Percentiles rank a stretch among this genome's conserved stretches.
These are phyloP conservation scores for Neoarius graeffei DNA, from an alignment of 2,113 vertebrate species.

Conservation along the genomic window DNA sequence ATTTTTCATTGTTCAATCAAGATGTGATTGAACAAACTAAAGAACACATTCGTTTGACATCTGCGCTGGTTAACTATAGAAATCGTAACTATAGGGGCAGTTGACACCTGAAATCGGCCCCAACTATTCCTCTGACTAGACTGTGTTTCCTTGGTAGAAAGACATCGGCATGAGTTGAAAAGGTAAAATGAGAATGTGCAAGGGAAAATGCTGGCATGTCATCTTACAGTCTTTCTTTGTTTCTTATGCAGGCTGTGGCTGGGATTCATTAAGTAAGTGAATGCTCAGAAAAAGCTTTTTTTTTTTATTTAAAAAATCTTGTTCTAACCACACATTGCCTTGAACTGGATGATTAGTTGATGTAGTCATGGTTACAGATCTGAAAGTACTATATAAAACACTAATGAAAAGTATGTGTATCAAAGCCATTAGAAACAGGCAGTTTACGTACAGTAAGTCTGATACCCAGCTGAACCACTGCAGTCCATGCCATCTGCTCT, in stretches of 20 bases:
- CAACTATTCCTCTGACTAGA: background rate
- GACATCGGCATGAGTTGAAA: background rate
- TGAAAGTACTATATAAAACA: slow-evolving; percentile 38
- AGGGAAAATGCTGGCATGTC: background rate
- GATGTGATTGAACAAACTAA: background rate
- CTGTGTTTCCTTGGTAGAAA: background rate
- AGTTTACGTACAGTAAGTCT: slow-evolving; percentile 37
- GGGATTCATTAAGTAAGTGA: slow-evolving; percentile 20
- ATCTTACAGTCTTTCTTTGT: background rate
- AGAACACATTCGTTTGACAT: background rate
- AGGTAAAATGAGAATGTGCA: background rate
- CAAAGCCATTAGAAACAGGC: slow-evolving; percentile 28
- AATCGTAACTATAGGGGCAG: background rate
- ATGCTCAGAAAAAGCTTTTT: slow-evolving; percentile 40
- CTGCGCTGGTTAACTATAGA: background rate
- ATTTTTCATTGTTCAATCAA: background rate
- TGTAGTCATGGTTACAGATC: slow-evolving; percentile 61
- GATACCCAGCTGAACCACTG: slow-evolving; percentile 31
- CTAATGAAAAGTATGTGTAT: slow-evolving; percentile 42
- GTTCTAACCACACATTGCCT: slow-evolving; percentile 2
- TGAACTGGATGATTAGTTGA: slow-evolving; percentile 44
- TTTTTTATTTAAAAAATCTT: background rate
- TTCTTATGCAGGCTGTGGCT: background rate
- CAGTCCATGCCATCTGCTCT: slow-evolving; percentile 39
- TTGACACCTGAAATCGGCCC: background rate